A percentile compares a stretch with the other conserved stretches of the same genome.
These are phyloP conservation scores for Ditylenchus weischeri DNA, from an alignment of 2,888 invertebrate genomes.

Conservation along the genomic window DNA sequence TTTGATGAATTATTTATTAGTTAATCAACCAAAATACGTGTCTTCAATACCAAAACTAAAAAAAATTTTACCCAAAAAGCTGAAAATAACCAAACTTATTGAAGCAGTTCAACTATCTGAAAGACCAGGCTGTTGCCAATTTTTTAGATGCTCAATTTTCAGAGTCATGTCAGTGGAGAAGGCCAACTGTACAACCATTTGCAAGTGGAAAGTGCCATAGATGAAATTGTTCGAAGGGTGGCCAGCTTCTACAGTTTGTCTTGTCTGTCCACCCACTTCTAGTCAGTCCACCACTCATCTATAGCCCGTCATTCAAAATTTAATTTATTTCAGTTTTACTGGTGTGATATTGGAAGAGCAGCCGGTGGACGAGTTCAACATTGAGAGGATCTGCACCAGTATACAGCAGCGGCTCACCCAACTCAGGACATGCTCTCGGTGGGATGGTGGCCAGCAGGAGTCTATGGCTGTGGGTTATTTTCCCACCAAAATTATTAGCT, in stretches of 20 bases:
- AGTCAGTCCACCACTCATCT: slow-evolving; percentile 15
- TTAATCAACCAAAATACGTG: too few relatives aligned
- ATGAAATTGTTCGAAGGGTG: slow-evolving; percentile 16
- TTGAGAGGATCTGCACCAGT: background rate
- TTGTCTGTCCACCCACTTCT: slow-evolving; percentile 14
- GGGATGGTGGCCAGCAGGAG: too few relatives aligned
- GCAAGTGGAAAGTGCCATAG: background rate
- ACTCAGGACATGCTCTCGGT: background rate
- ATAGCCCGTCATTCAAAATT: background rate
- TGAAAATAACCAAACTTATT: too few relatives aligned
- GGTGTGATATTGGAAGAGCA: slow-evolving; percentile 12
- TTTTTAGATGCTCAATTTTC: too few relatives aligned
- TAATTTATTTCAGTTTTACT: slow-evolving; percentile 4
- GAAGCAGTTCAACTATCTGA: background rate
- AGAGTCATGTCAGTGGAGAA: too few relatives aligned
- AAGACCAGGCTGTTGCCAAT: too few relatives aligned
- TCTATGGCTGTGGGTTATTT: too few relatives aligned
- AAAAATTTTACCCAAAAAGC: too few relatives aligned
- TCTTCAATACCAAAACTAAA: too few relatives aligned
- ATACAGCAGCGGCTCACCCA: background rate
- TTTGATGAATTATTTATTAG: too few relatives aligned
- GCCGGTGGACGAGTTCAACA: background rate
- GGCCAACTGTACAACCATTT: too few relatives aligned
- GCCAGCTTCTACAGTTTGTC: slow-evolving; percentile 23
- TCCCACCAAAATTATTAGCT: too few relatives aligned